Conservation (phyloP, 1,140 invertebrate species). For the Caenorhabditis briggsae region DNA sequence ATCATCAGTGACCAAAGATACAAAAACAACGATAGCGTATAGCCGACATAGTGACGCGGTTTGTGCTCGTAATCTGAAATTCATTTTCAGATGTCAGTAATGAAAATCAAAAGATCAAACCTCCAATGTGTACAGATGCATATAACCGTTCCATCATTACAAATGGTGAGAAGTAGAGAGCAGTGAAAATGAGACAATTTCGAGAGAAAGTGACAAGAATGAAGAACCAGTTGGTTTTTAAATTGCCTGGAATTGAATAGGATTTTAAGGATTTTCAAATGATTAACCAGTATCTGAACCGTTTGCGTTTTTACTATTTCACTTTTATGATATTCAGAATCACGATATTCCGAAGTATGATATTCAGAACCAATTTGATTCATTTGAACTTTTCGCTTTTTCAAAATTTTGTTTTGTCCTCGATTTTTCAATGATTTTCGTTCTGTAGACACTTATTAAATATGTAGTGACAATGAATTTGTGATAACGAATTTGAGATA, state of each 20-base stretch:
- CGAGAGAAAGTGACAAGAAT: conserved; percentile 23
- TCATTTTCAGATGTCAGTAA: background rate
- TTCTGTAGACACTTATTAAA: no score
- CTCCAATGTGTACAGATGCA: conserved; percentile 46
- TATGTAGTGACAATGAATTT: no score
- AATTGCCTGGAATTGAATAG: background rate
- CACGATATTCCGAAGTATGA: no score
- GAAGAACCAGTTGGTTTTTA: conserved; percentile 21
- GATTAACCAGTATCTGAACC: no score
- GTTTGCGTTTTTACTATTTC: no score
- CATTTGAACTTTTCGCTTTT: no score
- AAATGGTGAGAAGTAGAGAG: conserved; percentile 55
- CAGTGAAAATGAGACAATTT: conserved; percentile 55
- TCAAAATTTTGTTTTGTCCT: no score
- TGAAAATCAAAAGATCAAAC: background rate
- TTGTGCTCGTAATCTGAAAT: conserved; percentile 52
- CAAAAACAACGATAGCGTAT: conserved; percentile 43
- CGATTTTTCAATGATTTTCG: no score
- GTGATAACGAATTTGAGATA: no score
- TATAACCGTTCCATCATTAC: conserved; percentile 53
- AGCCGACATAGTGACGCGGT: conserved; percentile 54
- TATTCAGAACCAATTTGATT: no score
- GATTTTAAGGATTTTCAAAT: no score
- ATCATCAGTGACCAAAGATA: conserved; percentile 43
- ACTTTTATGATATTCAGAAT: no score